Percentiles rank a stretch among this genome's conserved stretches.
Evolutionary conservation across 1,140 invertebrate genomes (phyloP).

Genomic region (Drosophila elegans): DNA sequence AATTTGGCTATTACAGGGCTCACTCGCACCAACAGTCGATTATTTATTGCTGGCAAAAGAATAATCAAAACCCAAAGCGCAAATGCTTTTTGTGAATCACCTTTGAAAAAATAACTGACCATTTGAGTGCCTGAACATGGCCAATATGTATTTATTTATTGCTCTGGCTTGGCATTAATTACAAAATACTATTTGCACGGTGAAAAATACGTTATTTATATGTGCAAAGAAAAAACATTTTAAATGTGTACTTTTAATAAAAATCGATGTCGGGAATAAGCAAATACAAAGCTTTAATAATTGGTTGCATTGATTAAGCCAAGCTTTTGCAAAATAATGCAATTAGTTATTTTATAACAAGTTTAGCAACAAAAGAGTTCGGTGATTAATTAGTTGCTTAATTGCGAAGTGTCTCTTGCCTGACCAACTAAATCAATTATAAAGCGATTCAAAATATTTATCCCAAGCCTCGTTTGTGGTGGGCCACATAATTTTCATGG

Average conservation of each 20-base stretch:
- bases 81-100: slow-evolving; percentile 30
- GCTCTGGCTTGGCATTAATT: slow-evolving; percentile 20
- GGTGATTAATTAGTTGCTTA: slow-evolving; percentile 15
- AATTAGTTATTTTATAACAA: not conserved
- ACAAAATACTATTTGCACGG: slow-evolving; percentile 20
- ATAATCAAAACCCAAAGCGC: slow-evolving; percentile 30
- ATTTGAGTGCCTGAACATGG: slow-evolving; percentile 12
- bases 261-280: not conserved
- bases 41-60: slow-evolving; percentile 66
- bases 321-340: not conserved
- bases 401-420: slow-evolving; percentile 1
- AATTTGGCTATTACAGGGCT: slow-evolving; percentile 16
- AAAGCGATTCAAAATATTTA: slow-evolving; percentile 38
- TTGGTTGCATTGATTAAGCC: not conserved
- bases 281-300: not conserved
- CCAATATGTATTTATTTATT: slow-evolving; percentile 24
- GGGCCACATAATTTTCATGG: slow-evolving; percentile 19
- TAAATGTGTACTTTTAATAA: not conserved
- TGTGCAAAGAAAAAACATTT: not conserved
- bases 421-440: slow-evolving; percentile 22
- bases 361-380: not conserved
- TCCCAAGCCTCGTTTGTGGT: slow-evolving; percentile 11
- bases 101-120: slow-evolving; percentile 67
- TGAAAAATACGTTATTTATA: not conserved
- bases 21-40: slow-evolving; percentile 49